Conservation (phyloP, 1,140 invertebrate species). For the roundworm (Caenorhabditis elegans) region DNA sequence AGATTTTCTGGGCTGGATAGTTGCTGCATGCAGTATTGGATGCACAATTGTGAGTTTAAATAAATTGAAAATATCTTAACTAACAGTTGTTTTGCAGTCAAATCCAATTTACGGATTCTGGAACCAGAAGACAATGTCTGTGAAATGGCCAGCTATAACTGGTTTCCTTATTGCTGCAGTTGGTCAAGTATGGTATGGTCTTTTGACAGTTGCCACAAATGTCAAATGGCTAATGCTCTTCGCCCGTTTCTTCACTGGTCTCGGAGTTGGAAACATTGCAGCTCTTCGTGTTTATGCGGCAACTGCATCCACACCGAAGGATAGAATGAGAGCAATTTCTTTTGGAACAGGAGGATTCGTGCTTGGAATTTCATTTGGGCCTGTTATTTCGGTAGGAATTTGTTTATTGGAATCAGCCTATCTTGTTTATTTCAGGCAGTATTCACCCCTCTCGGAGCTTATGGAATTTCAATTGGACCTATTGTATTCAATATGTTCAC, state of each 20-base stretch:
- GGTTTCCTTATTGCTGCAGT: slow-evolving; percentile 38
- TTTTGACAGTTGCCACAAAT: slow-evolving; percentile 33
- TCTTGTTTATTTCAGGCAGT: slow-evolving; percentile 38
- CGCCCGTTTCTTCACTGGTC: slow-evolving; percentile 40
- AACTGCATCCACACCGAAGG: slow-evolving; percentile 42
- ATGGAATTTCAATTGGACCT: not conserved
- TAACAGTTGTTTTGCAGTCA: not conserved
- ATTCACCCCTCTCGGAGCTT: slow-evolving; percentile 47
- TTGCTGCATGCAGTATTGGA: slow-evolving; percentile 43
- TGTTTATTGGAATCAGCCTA: not conserved
- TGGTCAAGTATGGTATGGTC: slow-evolving; percentile 31
- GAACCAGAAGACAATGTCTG: slow-evolving; percentile 51
- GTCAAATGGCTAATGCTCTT: slow-evolving; percentile 47
- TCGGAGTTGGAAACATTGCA: slow-evolving; percentile 45
- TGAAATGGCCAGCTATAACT: slow-evolving; percentile 32
- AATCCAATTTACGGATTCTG: slow-evolving; percentile 48
- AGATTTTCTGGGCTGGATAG: slow-evolving; percentile 47
- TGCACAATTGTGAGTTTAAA: slow-evolving; percentile 18
- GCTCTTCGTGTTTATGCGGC: slow-evolving; percentile 48
- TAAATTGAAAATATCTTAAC: too few species aligned
- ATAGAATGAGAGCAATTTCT: slow-evolving; percentile 46
- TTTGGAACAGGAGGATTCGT: slow-evolving; percentile 48
- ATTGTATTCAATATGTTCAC: slow-evolving; percentile 50
- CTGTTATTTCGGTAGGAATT: slow-evolving; percentile 43
- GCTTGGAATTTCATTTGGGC: slow-evolving; percentile 50